Base-by-base conservation (phyloP, 2,888 invertebrate species). In the Meliscaeva auricollis region DNA sequence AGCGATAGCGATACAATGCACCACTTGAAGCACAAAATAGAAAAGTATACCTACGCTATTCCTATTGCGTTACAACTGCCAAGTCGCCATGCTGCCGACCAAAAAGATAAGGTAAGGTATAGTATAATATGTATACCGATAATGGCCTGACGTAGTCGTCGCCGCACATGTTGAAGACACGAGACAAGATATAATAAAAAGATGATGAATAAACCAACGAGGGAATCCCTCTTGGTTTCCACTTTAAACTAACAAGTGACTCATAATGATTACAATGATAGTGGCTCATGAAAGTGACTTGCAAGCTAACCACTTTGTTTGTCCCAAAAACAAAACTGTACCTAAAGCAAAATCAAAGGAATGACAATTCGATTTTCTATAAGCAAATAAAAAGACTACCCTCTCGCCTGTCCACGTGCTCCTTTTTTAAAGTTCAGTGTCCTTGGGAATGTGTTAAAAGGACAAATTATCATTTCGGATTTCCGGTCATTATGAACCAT, bases 161-260 rank as follows among this genome's bases (percentile, higher is more conserved):
- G 38, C n/a, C 20, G 26, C 70, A 72, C 64, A 70, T 52, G 58
- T 81, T 48, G 11, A 41, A 26, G 22, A 52, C 72, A 82, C 66
- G 68, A 68, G 72, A 82, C 66, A 52, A 48, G 35, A 35, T 72
- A 32, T 64, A n/a, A n/a, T n/a, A 58, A 66, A 20, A 30, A 17
- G 48, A 77, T 77, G 15, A 32, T 73, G 73, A 73, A 73, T 52
- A 46, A 62, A 60, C 46, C 52, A 66, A 58, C 41, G 58, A 73
- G 82, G 77, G 62, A 82, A 68, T 54, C 30, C 81, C 82, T 75
- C n/a, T n/a, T n/a, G n/a, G n/a, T n/a, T n/a, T 11, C 30, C 62
- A 32, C 6, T 5, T 46, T 20, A 17, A 7, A 56, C n/a, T 17
- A 50, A n/a, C 46, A 15, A 20, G 58, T 68, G 79, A 79, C 50